A percentile compares a stretch with the other conserved stretches of the same genome.
Conservation (phyloP, 2,113 vertebrate species). For the Arvicanthis niloticus region DNA sequence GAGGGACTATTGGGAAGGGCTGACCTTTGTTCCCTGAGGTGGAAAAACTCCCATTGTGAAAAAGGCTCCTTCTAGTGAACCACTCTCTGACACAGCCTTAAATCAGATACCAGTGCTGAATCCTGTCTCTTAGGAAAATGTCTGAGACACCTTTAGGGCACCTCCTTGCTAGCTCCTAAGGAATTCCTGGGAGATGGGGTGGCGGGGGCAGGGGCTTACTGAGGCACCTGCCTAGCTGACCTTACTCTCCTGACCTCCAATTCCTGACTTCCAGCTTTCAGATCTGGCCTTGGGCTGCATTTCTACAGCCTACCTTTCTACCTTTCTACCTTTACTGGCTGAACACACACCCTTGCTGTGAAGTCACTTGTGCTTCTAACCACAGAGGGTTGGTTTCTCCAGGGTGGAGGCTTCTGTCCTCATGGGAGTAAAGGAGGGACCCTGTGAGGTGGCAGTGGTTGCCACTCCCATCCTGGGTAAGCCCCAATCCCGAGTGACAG, state of each 20-base stretch:
- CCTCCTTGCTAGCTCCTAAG: neutral
- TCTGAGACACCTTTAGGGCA: neutral
- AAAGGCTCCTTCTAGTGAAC: neutral
- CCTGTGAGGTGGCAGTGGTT: accelerated
- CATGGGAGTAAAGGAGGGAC: neutral
- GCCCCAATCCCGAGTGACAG: neutral
- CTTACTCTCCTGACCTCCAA: neutral
- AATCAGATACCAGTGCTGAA: neutral
- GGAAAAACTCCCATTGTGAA: neutral
- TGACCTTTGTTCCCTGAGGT: neutral
- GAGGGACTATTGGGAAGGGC: neutral
- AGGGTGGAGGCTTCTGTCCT: neutral
- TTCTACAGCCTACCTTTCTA: no score
- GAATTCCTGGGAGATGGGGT: neutral
- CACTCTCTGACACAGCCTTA: neutral
- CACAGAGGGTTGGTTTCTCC: neutral
- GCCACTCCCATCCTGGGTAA: neutral
- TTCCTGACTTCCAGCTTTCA: neutral
- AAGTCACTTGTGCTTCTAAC: neutral
- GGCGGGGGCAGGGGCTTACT: neutral
- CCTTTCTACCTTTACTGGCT: neutral
- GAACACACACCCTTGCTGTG: neutral
- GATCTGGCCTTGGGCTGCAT: neutral
- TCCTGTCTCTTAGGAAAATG: neutral
- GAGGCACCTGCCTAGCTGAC: neutral